Base-by-base conservation (phyloP, 2,113 vertebrate genomes). In the Platichthys flesus region DNA sequence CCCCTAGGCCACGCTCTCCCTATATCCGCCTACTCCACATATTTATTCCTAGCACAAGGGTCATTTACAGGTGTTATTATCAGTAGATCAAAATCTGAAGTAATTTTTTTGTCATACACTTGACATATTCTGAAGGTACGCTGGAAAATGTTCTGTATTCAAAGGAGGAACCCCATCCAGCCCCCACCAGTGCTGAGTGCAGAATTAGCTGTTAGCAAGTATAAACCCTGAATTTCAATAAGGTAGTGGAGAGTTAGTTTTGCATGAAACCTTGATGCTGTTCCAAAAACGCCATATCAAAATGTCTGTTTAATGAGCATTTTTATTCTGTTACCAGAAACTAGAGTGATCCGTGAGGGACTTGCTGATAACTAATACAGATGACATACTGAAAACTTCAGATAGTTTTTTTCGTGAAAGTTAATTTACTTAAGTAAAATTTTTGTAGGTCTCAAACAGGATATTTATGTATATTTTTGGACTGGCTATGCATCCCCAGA, bases 201-300 rank as follows among this genome's bases (percentile, higher is more conserved):
- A 51, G 24, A 71, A 49, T 35, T 8, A 35, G 20, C 18, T 15
- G 10, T 45, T 23, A 49, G 42, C 26, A 47, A 16, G 13, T 23
- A 70, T 15, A 18, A 40, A 58, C 42, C 24, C 68, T 60, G 42
- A 49, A 59, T 60, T 51, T 60, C n/a, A 71, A 71, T 47, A 16
- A 21, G 21, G 40, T 14, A n/a, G 3, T 18, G 37, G 54, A 9
- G 15, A 49, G 4, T 18, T 18, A 6, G 5, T 5, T 69, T 42
- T 31, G 40, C 45, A 49, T 12, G 20, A 49, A 67, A 35, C 52
- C 35, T 26, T 49, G 45, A 65, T 9, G 63, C 42, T 23, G 60
- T 21, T 62, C 35, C 60, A 21, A 51, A 51, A 66, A 23, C 8
- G 0, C 16, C 8, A 5, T 4, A 37, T 28, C 9, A 37, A 37